phyloP scores from a whole-genome alignment of 2,113 vertebrate genomes.

The Hucho hucho region DNA sequence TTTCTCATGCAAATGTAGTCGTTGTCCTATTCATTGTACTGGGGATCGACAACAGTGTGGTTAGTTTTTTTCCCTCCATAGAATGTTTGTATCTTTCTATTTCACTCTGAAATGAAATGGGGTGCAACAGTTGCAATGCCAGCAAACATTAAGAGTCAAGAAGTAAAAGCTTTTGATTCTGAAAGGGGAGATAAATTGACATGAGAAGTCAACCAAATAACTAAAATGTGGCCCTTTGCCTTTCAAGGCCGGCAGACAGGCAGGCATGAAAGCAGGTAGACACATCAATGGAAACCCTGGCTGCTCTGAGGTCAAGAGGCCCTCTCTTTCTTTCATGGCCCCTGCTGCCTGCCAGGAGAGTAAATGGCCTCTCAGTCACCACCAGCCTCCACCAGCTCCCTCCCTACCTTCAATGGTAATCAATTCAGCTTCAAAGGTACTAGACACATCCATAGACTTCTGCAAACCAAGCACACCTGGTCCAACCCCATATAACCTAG shows the following conservation, averaged over 20 bases:
- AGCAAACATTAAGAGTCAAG: constrained; percentile 38
- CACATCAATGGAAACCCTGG: constrained; percentile 62
- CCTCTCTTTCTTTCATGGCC: constrained; percentile 55
- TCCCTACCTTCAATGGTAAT: constrained; percentile 68
- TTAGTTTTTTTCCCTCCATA: constrained; percentile 7
- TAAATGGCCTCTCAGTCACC: constrained; percentile 53
- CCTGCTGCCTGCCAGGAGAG: constrained; percentile 33
- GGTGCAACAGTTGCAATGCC: constrained; percentile 25
- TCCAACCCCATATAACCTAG: constrained; percentile 25
- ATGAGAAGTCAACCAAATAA: constrained; percentile 62
- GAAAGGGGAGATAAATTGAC: constrained; percentile 60
- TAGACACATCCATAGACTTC: constrained; percentile 41
- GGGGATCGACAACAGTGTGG: neutral
- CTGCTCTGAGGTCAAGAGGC: constrained; percentile 49
- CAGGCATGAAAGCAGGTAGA: constrained; percentile 62
- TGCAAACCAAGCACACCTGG: constrained; percentile 39
- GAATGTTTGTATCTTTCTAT: constrained; percentile 6
- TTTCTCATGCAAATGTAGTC: constrained; percentile 42
- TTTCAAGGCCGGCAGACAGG: constrained; percentile 66
- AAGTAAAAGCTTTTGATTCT: constrained; percentile 35
- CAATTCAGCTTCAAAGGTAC: constrained; percentile 63
- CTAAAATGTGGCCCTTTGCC: constrained; percentile 62
- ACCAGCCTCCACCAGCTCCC: neutral
- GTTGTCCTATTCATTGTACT: too few species aligned
- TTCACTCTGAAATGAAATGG: neutral